A percentile compares a stretch with the other conserved stretches of the same genome.
These are phyloP conservation scores for Andrena cerasifolii DNA, from an alignment of 1,140 invertebrate genomes.

Conservation along the genomic window DNA sequence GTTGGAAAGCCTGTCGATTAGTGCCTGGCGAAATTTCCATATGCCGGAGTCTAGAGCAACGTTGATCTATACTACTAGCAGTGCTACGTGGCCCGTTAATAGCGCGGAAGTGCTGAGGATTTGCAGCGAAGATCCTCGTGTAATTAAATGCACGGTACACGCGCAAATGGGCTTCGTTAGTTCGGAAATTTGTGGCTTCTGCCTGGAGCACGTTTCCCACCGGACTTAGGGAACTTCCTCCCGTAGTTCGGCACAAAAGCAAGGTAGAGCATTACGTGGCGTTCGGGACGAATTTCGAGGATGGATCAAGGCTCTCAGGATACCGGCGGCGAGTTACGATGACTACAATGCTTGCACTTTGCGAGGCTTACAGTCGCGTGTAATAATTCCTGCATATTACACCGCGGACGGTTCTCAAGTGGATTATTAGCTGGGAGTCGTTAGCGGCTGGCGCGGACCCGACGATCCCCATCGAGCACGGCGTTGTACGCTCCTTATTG, in stretches of 20 bases:
- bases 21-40: background rate
- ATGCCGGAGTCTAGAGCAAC: background rate
- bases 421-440: slow-evolving; percentile 8
- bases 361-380: no score
- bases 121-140: background rate
- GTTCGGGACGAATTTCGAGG: background rate
- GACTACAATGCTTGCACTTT: no score
- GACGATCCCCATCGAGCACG: slow-evolving; percentile 24
- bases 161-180: background rate
- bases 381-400: background rate
- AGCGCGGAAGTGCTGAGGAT: background rate
- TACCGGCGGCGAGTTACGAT: background rate
- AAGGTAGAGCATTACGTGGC: background rate
- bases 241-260: background rate
- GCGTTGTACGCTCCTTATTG: slow-evolving; percentile 38
- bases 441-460: slow-evolving; percentile 1
- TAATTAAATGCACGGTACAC: slow-evolving; percentile 13
- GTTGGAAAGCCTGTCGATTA: background rate
- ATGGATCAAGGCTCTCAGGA: background rate
- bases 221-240: slow-evolving; percentile 15
- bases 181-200: slow-evolving; percentile 2
- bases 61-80: no score
- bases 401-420: background rate
- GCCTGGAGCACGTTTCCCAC: background rate
- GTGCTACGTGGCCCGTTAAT: background rate